phyloP scores from a whole-genome alignment of 2,888 invertebrate species.

The Thysanoteuthis rhombus region DNA sequence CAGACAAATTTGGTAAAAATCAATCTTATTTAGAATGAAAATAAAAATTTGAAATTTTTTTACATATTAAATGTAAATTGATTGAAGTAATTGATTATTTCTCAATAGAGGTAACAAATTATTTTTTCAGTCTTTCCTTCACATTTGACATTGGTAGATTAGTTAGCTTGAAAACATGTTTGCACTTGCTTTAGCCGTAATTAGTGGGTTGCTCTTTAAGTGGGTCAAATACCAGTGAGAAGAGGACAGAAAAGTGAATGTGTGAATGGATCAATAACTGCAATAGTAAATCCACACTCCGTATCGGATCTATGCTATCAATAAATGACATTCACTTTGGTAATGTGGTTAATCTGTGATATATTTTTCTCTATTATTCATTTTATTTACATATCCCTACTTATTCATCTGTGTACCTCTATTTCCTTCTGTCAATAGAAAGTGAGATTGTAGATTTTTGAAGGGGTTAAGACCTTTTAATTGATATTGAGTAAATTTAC shows the following conservation, averaged over 20 bases:
- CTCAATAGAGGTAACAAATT: no score
- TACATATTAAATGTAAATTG: no score
- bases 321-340: background rate
- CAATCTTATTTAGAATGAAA: background rate
- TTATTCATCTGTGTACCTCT: no score
- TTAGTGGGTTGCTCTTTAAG: slow-evolving; percentile 12
- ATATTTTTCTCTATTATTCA: background rate
- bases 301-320: background rate
- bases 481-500: no score
- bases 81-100: no score
- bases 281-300: background rate
- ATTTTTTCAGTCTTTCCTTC: background rate
- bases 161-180: background rate
- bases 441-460: no score
- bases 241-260: background rate
- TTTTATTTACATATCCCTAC: no score
- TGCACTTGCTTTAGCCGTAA: background rate
- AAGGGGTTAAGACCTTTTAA: no score
- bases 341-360: background rate
- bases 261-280: background rate
- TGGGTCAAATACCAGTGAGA: background rate
- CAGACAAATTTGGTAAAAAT: background rate
- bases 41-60: background rate
- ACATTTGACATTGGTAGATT: background rate
- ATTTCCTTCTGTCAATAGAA: no score